Percentiles rank a stretch among this genome's conserved stretches.
phyloP scores from a whole-genome alignment of 35 echinoderm and acorn worm genomes.

The Anneissia japonica region DNA sequence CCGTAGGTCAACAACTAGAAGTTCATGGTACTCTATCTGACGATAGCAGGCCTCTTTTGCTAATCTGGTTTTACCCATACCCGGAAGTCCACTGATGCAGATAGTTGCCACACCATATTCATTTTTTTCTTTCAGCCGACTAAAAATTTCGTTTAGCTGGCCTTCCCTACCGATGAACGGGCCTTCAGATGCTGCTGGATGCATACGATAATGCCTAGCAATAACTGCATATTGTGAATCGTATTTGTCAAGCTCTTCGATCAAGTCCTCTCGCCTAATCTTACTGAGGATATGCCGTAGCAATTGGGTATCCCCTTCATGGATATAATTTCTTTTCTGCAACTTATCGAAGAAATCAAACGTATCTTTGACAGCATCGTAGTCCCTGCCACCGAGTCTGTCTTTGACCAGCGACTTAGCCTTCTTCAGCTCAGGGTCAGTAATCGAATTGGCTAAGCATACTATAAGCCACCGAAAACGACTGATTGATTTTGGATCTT shows the following conservation, averaged over 20 bases:
- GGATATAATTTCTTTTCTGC: background rate
- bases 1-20: slow-evolving; percentile 64
- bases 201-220: slow-evolving; percentile 15
- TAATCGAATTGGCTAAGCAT: too few species aligned
- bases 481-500: too few species aligned
- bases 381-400: too few species aligned
- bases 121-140: background rate
- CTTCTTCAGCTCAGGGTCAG: too few species aligned
- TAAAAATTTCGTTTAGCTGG: slow-evolving; percentile 54
- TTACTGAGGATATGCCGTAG: background rate
- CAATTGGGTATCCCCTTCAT: slow-evolving; percentile 25
- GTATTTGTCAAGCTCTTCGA: slow-evolving; percentile 47
- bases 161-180: slow-evolving; percentile 65
- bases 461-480: too few species aligned
- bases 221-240: slow-evolving; percentile 45
- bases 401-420: too few species aligned
- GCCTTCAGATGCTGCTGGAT: slow-evolving; percentile 38
- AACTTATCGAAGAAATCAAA: slow-evolving; percentile 9
- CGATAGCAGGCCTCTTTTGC: slow-evolving; percentile 69
- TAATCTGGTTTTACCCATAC: slow-evolving; percentile 77
- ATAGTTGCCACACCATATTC: too few species aligned
- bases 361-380: background rate
- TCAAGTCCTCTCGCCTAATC: slow-evolving; percentile 21
- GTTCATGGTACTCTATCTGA: slow-evolving; percentile 28
- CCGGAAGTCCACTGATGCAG: slow-evolving; percentile 78